A percentile compares a stretch with the other conserved stretches of the same genome.
These are phyloP conservation scores for Strix aluco DNA, from an alignment of 2,113 vertebrate species.

Conservation along the genomic window DNA sequence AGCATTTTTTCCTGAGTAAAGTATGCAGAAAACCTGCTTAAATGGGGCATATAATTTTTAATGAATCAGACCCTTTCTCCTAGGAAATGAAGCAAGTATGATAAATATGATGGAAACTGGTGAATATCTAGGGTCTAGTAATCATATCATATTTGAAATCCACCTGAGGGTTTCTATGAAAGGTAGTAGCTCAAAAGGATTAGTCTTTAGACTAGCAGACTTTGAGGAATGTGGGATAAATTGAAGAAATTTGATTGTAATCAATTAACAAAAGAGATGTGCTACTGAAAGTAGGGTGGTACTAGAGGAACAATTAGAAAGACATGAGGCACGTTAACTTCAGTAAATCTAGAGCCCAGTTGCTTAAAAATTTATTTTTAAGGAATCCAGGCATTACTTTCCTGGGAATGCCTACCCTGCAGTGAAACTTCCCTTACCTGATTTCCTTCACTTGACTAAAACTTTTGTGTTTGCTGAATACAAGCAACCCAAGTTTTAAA, in stretches of 20 bases:
- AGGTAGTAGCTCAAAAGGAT: slow-evolving; percentile 36
- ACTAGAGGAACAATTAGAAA: background rate
- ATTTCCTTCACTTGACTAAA: background rate
- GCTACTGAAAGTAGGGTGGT: background rate
- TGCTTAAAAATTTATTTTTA: background rate
- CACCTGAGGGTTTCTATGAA: slow-evolving; percentile 52
- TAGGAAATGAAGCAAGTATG: slow-evolving; percentile 76
- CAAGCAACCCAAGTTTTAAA: accelerated
- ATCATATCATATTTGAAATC: slow-evolving; percentile 54
- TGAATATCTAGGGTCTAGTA: slow-evolving; percentile 54
- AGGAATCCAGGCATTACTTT: background rate
- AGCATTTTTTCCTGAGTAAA: slow-evolving; percentile 71
- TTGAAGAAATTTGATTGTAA: slow-evolving; percentile 19
- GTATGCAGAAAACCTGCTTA: slow-evolving; percentile 79
- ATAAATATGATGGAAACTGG: slow-evolving; percentile 69
- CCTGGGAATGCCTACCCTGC: background rate
- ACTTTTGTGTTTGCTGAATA: background rate
- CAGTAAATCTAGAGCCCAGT: background rate
- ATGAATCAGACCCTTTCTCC: slow-evolving; percentile 77
- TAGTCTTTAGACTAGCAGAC: background rate
- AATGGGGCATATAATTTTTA: slow-evolving; percentile 82
- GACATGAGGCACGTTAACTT: background rate
- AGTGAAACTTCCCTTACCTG: background rate
- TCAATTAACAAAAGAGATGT: background rate
- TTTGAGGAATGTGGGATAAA: slow-evolving; percentile 46